Base-by-base conservation (phyloP, 2,113 vertebrate genomes). In the Micromys minutus region DNA sequence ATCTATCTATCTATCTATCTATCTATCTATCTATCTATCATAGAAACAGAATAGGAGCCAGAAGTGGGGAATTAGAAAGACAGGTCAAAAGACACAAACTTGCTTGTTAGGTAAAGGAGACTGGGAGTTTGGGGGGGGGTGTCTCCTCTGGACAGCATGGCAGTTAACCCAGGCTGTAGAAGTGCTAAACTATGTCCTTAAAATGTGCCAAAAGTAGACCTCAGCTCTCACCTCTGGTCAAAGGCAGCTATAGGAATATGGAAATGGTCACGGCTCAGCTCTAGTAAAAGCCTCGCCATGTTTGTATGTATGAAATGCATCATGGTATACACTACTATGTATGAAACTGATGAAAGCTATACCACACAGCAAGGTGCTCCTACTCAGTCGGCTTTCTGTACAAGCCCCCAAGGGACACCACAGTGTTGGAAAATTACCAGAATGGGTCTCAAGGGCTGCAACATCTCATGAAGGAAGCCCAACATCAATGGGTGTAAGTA, bases 81-180 rank as follows among this genome's bases (percentile, higher is more conserved):
- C 2, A 7, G 76, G 52, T 50, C 65, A 61, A 39, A 57, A 47
- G 55, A 7, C 16, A 57, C 16, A n/a, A 8, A 13, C 57, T 16
- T 29, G 8, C 31, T 57, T 15, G 9, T 42, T 45, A 16, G 36
- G 12, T 34, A 50, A n/a, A 34, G 21, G n/a, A 22, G 29, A 11
- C 24, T 16, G 17, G 29, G 36, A 4, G 45, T 19, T n/a, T 50
- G 50, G 52, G 52, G 52, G 52, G 50, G 5, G 50, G 50, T 12
- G 55, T 55, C 13, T 19, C 16, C 50, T 13, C 22, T 7, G 17
- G 1, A 31, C 1, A 34, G 52, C 26, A 1, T 0, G 2, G 5
- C 15, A 10, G 17, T 57, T 57, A 57, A 19, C 61, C 61, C 24
- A 29, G 61, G 61, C 24, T 63, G 24, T 61, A 34, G 45, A 39